A percentile compares a stretch with the other conserved stretches of the same genome.
These are phyloP conservation scores for Lithobius niger DNA, from an alignment of 1,140 invertebrate genomes.

Conservation along the genomic window DNA sequence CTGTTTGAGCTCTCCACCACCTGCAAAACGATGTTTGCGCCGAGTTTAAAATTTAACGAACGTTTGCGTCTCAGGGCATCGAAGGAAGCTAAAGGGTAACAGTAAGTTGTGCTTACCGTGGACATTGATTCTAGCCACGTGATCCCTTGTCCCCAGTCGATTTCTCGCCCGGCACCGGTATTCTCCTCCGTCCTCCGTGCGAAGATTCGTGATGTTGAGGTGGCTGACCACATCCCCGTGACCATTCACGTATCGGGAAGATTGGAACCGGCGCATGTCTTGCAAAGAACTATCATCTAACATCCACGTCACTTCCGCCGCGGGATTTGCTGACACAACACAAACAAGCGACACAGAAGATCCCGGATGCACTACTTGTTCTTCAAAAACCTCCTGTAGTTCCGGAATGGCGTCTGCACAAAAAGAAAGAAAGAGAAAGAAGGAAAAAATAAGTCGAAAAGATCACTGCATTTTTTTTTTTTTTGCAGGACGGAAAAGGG, in stretches of 20 bases:
- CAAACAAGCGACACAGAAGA: conserved; percentile 73
- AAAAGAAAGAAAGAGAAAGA: neutral
- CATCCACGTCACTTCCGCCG: conserved; percentile 73
- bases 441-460: no score
- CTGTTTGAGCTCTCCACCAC: no score
- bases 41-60: no score
- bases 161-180: conserved; percentile 36
- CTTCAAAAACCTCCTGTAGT: conserved; percentile 67
- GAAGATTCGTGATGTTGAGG: conserved; percentile 76
- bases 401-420: conserved; percentile 59
- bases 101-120: conserved; percentile 29
- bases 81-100: no score
- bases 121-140: conserved; percentile 34
- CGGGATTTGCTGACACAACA: conserved; percentile 61
- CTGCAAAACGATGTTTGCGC: no score
- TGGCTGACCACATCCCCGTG: conserved; percentile 88
- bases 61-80: no score
- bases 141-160: conserved; percentile 28
- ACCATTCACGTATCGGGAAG: conserved; percentile 71
- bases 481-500: no score
- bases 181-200: conserved; percentile 34
- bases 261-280: conserved; percentile 45
- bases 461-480: no score
- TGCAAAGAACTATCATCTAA: conserved; percentile 63
- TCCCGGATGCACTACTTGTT: conserved; percentile 69